These are phyloP conservation scores for Yponomeuta sedellus DNA, from an alignment of 2,888 invertebrate species.

Conservation along the genomic window DNA sequence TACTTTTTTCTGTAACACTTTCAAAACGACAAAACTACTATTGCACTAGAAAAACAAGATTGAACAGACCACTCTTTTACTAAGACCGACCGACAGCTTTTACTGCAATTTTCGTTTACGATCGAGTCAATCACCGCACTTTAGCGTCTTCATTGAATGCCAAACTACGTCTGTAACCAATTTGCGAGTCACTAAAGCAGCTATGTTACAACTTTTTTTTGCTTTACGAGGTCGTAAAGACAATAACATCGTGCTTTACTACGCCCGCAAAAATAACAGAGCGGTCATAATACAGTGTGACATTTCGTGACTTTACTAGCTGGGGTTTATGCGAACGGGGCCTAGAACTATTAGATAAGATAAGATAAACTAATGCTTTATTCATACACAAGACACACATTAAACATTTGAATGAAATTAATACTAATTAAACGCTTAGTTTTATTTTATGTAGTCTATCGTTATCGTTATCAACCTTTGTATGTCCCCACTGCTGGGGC, in stretches of 20 bases:
- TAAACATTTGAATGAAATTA: no score
- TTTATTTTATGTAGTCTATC: no score
- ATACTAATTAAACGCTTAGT: no score
- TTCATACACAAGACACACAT: no score
- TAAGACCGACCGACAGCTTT: slow-evolving; percentile 5
- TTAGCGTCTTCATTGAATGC: neutral
- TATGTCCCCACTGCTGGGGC: no score
- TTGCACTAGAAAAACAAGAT: no score
- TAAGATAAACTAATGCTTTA: no score
- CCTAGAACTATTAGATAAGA: no score
- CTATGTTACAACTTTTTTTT: neutral
- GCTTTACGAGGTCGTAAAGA: neutral
- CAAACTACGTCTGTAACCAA: neutral
- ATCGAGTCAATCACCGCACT: neutral
- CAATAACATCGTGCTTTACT: neutral
- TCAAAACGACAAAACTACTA: no score
- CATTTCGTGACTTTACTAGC: neutral
- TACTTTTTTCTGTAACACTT: no score
- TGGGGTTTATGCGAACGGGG: no score
- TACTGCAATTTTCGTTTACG: neutral
- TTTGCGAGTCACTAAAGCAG: neutral
- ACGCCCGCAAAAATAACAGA: neutral
- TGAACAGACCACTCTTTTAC: slow-evolving; percentile 18
- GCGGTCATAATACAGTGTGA: neutral
- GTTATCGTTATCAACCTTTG: no score